Conservation (phyloP, 2,113 vertebrate genomes). For the Stigmatopora nigra region DNA sequence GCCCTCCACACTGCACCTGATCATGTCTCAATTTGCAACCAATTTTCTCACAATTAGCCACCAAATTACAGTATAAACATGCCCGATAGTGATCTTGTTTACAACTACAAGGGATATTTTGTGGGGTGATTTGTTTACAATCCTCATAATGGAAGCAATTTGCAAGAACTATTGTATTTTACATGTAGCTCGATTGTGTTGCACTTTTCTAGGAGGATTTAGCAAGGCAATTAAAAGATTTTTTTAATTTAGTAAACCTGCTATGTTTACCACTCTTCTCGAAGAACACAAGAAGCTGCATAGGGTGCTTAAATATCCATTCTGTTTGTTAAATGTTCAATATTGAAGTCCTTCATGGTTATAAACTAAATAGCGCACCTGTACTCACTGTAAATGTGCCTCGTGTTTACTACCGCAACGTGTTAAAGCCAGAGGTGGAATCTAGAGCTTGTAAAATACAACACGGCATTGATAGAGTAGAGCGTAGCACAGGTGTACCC, state of each 20-base stretch:
- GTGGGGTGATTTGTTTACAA: no score
- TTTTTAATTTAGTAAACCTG: no score
- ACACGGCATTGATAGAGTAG: background rate
- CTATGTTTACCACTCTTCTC: no score
- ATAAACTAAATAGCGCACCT: background rate
- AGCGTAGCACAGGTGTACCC: background rate
- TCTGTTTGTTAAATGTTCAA: background rate
- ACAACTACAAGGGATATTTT: constrained; percentile 51
- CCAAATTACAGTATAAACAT: constrained; percentile 70
- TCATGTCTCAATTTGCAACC: constrained; percentile 76
- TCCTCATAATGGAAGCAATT: no score
- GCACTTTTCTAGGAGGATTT: no score
- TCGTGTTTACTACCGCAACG: background rate
- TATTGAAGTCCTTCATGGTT: background rate
- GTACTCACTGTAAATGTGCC: background rate
- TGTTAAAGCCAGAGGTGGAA: background rate
- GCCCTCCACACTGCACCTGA: constrained; percentile 65
- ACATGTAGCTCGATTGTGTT: no score
- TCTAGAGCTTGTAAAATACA: background rate
- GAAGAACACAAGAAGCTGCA: no score
- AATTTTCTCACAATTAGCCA: constrained; percentile 68
- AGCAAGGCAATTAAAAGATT: no score
- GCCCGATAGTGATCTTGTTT: constrained; percentile 71
- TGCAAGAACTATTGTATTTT: no score
- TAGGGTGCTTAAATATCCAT: no score